These are phyloP conservation scores for Drosophila suboccidentalis DNA, from an alignment of 2,888 invertebrate species.

Conservation along the genomic window DNA sequence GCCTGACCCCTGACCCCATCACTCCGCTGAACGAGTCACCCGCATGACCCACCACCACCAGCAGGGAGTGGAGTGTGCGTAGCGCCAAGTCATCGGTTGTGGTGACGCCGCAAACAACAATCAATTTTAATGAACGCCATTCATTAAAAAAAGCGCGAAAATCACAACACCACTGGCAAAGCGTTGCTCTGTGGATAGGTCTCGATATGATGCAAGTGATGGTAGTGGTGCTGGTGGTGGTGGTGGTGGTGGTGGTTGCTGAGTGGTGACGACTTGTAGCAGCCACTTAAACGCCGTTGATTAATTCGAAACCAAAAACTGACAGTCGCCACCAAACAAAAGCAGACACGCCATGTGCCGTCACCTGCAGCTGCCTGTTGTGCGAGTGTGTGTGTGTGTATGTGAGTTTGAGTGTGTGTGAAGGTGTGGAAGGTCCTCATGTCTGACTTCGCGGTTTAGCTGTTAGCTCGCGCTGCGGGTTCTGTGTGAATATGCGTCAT, in stretches of 20 bases:
- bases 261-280: conserved; percentile 52
- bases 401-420: conserved; percentile 9
- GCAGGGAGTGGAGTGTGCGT: conserved; percentile 36
- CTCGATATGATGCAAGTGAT: conserved; percentile 7
- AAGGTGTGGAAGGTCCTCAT: conserved; percentile 53
- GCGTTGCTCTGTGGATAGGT: conserved; percentile 1
- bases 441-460: conserved; percentile 60
- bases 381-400: conserved; percentile 9
- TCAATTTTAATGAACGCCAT: conserved; percentile 80
- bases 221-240: not conserved
- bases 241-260: conserved; percentile 1
- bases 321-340: conserved; percentile 71
- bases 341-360: conserved; percentile 51
- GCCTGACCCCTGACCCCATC: not conserved
- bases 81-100: conserved; percentile 69
- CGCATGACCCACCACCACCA: not conserved
- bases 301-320: conserved; percentile 80
- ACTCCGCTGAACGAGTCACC: not conserved
- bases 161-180: conserved; percentile 41
- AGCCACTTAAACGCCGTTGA: conserved; percentile 77
- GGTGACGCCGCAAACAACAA: conserved; percentile 72
- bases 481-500: conserved; percentile 44
- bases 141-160: conserved; percentile 75
- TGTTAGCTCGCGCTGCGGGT: conserved; percentile 35
- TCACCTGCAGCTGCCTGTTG: conserved; percentile 51